Base-by-base conservation (phyloP, 2,888 invertebrate genomes). In the Chaitophorus viminalis region DNA sequence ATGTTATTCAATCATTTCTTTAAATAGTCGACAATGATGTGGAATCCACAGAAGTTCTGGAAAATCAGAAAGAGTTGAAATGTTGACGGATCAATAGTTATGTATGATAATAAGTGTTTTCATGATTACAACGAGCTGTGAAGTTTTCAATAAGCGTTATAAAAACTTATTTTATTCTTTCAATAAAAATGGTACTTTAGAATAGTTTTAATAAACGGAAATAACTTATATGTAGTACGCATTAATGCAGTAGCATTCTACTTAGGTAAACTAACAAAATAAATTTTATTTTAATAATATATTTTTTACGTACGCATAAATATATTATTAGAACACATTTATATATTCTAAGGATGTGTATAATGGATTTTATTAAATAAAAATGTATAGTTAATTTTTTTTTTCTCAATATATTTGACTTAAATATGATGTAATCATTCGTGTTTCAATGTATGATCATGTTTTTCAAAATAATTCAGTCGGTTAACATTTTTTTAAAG, bases 11-110 rank as follows among this genome's bases (percentile, higher is more conserved):
- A 39, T 65, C 25, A 29, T 21, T 74, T 18, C 17, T 79, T 86
- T 86, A 72, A 79, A 86, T 60, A 70, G n/a, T 70, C 36, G 77
- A 60, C 72, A 74, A 39, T 72, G 46, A 79, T 11, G 25, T 4
- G 18, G 25, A 14, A 65, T 68, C 25, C 46, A 46, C 65, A 36
- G 25, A 36, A 25, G 29, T 46, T 81, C 31, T 39, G 4, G 25
- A 11, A 70, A 70, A 82, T 84, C 74, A 5, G 5, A 54, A 36
- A 54, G 33, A 74, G 52, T 74, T 83, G 3, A 74, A 52, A 83
- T 54, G 31, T 82, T 74, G n/a, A 72, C 52, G 31, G 14, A 79
- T 36, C 39, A 33, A 1, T 36, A 5, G 17, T 31, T 39, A 68
- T 29, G 9, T n/a, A n/a, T n/a, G 52, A 52, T 36, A 36, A 36